Evolutionary conservation across 2,113 vertebrate species (phyloP).

Genomic region (Takifugu bimaculatus): DNA sequence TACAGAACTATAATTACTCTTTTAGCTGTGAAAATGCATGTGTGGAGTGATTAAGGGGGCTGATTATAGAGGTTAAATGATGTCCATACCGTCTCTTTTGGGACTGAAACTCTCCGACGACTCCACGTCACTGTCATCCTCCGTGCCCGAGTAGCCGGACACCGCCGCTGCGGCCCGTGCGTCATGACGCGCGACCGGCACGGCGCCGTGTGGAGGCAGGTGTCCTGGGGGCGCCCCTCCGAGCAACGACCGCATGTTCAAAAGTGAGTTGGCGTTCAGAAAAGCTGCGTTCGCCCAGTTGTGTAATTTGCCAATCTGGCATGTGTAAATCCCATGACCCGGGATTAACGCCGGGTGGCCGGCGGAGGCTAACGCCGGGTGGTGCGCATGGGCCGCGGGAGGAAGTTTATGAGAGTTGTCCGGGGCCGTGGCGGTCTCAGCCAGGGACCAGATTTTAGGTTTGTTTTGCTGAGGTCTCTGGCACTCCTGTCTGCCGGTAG

Average conservation of each 20-base stretch:
- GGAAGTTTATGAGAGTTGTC: constrained; percentile 82
- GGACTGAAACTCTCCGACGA: constrained; percentile 85
- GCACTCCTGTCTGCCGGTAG: constrained; percentile 76
- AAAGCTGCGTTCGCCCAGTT: constrained; percentile 97
- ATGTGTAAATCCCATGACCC: constrained; percentile 96
- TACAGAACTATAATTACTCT: background rate
- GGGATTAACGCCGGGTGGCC: constrained; percentile 91
- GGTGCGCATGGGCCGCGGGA: constrained; percentile 70
- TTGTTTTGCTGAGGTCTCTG: constrained; percentile 86
- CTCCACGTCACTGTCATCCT: constrained; percentile 84
- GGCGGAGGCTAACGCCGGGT: constrained; percentile 65
- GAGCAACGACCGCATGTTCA: constrained; percentile 92
- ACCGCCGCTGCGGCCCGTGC: constrained; percentile 67
- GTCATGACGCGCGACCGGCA: constrained; percentile 68
- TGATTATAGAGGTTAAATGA: background rate
- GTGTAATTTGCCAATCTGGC: constrained; percentile 96
- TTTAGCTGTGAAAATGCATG: background rate
- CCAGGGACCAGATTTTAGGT: constrained; percentile 99
- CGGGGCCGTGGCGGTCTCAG: constrained; percentile 94
- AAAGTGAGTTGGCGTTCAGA: constrained; percentile 91
- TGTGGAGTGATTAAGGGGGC: background rate
- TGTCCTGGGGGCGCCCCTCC: constrained; percentile 82
- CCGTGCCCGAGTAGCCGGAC: constrained; percentile 71
- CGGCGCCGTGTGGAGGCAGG: constrained; percentile 77
- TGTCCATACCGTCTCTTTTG: constrained; percentile 83